phyloP scores from a whole-genome alignment of 1,140 invertebrate genomes.

The Drosophila albomicans region DNA sequence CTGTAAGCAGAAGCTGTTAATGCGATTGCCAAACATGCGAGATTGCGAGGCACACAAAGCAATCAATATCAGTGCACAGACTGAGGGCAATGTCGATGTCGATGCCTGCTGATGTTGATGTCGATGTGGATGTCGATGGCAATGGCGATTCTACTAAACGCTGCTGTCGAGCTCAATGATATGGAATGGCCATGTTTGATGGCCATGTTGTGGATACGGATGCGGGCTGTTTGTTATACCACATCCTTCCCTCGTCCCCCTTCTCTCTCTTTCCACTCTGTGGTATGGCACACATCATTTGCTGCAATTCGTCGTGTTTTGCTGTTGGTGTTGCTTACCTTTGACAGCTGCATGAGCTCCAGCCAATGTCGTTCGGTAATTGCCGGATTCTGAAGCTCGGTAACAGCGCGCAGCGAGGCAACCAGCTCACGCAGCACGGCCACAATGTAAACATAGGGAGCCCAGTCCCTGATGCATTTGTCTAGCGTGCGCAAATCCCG shows the following conservation, averaged over 20 bases:
- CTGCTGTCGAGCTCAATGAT: constrained; percentile 51
- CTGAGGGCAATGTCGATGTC: neutral
- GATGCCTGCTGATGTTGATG: too few relatives aligned
- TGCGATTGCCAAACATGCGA: constrained; percentile 54
- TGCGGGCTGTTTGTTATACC: constrained; percentile 2
- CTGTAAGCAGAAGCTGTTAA: constrained; percentile 15
- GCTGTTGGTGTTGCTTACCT: constrained; percentile 85
- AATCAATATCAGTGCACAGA: constrained; percentile 20
- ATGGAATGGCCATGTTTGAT: constrained; percentile 39
- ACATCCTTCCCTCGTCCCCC: neutral
- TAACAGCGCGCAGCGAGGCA: constrained; percentile 91
- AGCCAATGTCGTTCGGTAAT: constrained; percentile 95
- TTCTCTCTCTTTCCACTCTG: neutral
- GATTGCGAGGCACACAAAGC: constrained; percentile 11
- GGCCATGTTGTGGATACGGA: neutral
- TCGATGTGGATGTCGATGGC: too few relatives aligned
- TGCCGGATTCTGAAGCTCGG: constrained; percentile 95
- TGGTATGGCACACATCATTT: constrained; percentile 18
- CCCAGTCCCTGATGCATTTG: constrained; percentile 92
- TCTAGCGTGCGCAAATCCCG: constrained; percentile 92
- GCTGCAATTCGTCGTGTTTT: neutral
- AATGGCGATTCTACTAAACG: neutral
- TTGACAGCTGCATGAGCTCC: constrained; percentile 93
- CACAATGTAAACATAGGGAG: constrained; percentile 89
- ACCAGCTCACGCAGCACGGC: constrained; percentile 90